These are phyloP conservation scores for Lepidurus couesii DNA, from an alignment of 1,140 invertebrate species.

Conservation along the genomic window DNA sequence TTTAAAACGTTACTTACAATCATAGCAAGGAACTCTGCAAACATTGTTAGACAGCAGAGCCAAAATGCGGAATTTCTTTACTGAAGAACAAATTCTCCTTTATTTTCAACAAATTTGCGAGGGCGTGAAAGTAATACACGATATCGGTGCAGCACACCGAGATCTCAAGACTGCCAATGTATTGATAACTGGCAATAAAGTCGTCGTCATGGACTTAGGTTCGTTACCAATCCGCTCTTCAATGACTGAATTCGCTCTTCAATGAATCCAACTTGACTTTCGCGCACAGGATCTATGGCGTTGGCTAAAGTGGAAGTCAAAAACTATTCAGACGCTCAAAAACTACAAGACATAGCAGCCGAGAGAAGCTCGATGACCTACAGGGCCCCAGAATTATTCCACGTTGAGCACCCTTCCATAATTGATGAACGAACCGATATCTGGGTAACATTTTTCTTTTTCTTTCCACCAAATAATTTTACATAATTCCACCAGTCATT, in stretches of 20 bases:
- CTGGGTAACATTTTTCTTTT: conserved; percentile 57
- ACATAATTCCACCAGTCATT: conserved; percentile 59
- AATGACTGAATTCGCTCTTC: neutral
- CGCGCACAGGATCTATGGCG: conserved; percentile 61
- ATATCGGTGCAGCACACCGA: conserved; percentile 67
- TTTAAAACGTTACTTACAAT: neutral
- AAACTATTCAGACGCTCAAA: conserved; percentile 62
- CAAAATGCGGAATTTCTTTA: conserved; percentile 55
- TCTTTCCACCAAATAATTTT: conserved; percentile 5
- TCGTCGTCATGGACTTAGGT: conserved; percentile 78
- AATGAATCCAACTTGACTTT: neutral
- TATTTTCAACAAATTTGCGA: conserved; percentile 70
- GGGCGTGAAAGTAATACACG: conserved; percentile 67
- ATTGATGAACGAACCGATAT: conserved; percentile 81
- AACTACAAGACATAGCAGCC: conserved; percentile 71
- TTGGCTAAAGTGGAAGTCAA: conserved; percentile 68
- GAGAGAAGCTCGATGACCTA: conserved; percentile 83
- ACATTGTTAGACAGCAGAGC: conserved; percentile 59
- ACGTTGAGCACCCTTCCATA: conserved; percentile 69
- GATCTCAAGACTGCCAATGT: conserved; percentile 82
- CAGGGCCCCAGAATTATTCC: conserved; percentile 79
- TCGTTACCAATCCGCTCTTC: conserved; percentile 11
- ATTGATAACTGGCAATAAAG: conserved; percentile 63
- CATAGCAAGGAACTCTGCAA: conserved; percentile 65
- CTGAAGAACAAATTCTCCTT: conserved; percentile 58